Percentiles rank a stretch among this genome's conserved stretches.
phyloP scores from a whole-genome alignment of 2,888 invertebrate species.

The Drosophila sordidula region DNA sequence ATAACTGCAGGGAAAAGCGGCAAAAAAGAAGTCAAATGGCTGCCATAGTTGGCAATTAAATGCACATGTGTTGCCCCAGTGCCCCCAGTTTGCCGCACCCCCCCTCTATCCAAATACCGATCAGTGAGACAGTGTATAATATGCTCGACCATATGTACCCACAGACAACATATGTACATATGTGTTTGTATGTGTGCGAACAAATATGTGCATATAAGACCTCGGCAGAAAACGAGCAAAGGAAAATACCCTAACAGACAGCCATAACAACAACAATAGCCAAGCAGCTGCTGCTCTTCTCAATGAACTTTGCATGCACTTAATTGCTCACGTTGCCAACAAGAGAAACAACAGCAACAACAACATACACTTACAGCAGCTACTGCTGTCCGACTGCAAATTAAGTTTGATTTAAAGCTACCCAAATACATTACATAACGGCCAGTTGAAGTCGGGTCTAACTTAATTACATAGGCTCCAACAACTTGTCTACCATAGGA shows the following conservation, averaged over 20 bases:
- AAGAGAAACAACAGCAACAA: conserved; percentile 8
- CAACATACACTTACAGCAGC: conserved; percentile 10
- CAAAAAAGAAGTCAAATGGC: conserved; percentile 37
- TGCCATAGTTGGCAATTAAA: conserved; percentile 56
- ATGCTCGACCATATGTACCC: conserved; percentile 11
- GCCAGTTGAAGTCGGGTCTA: conserved; percentile 5
- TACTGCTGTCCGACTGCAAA: conserved; percentile 40
- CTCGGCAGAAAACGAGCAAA: conserved; percentile 20
- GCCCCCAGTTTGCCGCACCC: not conserved
- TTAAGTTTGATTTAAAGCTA: conserved; percentile 65
- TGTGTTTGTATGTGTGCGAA: not conserved
- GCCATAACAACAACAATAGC: conserved; percentile 10
- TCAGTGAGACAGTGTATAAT: conserved; percentile 21
- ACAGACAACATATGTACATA: not conserved
- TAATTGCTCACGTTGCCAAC: conserved; percentile 54
- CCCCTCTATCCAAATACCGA: conserved; percentile 3
- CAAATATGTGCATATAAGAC: conserved; percentile 1
- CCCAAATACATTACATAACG: conserved; percentile 38
- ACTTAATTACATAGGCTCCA: conserved; percentile 14
- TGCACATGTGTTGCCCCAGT: conserved; percentile 42
- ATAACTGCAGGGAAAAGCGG: conserved; percentile 19
- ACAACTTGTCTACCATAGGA: not conserved
- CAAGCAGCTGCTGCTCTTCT: conserved; percentile 46
- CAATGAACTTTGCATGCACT: conserved; percentile 69
- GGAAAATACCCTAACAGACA: conserved; percentile 29